Evolutionary conservation across 2,113 vertebrate species (phyloP), one percentile per base, ranked within the genome.

Genomic region (Daphoenositta chrysoptera): DNA sequence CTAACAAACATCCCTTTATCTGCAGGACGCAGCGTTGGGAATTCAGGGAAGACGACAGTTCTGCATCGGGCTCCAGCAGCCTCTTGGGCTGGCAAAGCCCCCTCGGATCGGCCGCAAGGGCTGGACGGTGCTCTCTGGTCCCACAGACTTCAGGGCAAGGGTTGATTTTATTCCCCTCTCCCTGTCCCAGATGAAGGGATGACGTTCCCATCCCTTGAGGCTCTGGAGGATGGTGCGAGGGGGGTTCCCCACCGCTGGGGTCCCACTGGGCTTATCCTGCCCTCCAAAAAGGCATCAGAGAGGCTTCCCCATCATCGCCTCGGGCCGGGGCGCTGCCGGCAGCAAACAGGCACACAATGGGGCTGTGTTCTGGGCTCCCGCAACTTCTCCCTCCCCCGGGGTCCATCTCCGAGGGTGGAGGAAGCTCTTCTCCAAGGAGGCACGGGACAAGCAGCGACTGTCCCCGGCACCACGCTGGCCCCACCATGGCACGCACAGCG

Each of bases 1-100:
- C 10, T 72, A 95, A 97, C 97, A 97, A 97, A 94, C 91, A 76
- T 31, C 89, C 72, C 92, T 97, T 97, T 97, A 94, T 97, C 66
- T 14, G 2, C 68, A 2, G 53, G 84, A 63, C 33, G 4, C 83
- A 39, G 86, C 7, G 3, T 19, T 6, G 40, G 86, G 81, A 85
- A 82, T 60, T 83, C 80, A 42, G 92, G 93, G 83, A 78, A 88
- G 65, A 78, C 0, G 50, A 88, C 96, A 45, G 91, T 76, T 42
- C 79, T 22, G 39, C 77, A 16, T 57, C 1, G 13, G 69, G 77
- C 61, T 56, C 89, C 40, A 16, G 48, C 60, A 86, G 71, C 71
- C 51, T 91, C 75, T 12, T 2, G 50, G 60, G 30, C 33, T 1
- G 4, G 57, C 65, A 69, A 53, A 83, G 6, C 51, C 22, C 71